Evolutionary conservation across 35 echinoderm and acorn worm species (phyloP), one percentile per base, ranked within the genome.

Genomic region (Strongylocentrotus purpuratus): DNA sequence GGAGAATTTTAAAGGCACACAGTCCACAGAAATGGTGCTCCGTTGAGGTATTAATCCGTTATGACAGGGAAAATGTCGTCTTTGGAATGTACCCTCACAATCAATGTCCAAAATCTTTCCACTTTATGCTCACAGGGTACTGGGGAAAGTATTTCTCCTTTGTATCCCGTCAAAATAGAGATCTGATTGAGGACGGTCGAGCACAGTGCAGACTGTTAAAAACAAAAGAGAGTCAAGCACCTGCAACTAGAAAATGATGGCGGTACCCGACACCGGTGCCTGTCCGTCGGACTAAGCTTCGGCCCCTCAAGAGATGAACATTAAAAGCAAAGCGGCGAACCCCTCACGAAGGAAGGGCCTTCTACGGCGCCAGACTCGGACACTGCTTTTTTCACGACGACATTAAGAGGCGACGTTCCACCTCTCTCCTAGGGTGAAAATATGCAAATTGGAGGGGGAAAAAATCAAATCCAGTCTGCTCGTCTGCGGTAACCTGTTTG

Each of bases 341-440:
- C 87, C 45, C 87, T 89, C 9, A 5, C 65, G 33, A 89, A 5
- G 87, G 33, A 89, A 5, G 87, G 87, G 33, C 87, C 45, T 89
- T 89, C 87, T 4, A 17, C 25, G 87, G 87, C 87, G 87, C 87
- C 87, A 89, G 31, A 15, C 87, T 33, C 33, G 45, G 87, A 89
- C 87, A 45, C 31, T 6, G 25, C 87, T 45, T 41, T 46, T 45
- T 31, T 89, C 87, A 33, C 20, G 41, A 33, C 32, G 25, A 33
- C 32, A 45, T 89, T 45, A 89, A 89, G 45, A 89, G 87, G 32
- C 32, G 87, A 89, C 87, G 18, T 33, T 89, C 87, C 45, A 46
- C 65, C 32, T 89, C 87, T 33, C 87, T 46, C 33, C 87, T 89
- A 22, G 87, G 87, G 87, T 89, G 87, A 35, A 89, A 89, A 46